Base-by-base conservation (phyloP, 2,113 vertebrate species). In the Paramormyrops kingsleyae region DNA sequence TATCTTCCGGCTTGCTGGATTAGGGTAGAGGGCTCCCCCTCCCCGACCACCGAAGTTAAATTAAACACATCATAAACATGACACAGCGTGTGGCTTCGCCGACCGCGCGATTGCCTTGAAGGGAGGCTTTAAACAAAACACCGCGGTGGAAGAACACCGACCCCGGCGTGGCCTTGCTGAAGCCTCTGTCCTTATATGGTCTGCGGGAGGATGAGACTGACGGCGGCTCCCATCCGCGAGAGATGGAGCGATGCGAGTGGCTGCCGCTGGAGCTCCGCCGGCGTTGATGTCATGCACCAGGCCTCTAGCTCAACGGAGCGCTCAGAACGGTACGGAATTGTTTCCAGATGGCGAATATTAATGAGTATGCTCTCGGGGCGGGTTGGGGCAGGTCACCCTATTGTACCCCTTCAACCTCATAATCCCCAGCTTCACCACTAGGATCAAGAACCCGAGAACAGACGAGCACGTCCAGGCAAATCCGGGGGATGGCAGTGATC, bases 321-420 rank as follows among this genome's bases (percentile, higher is more conserved):
- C 83, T 84, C 42, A n/a, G 42, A 31, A 70, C 83, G 9, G 42
- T 15, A 84, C 8, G 15, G 17, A 47, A 84, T 42, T 24, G 42
- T 46, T 84, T 84, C 83, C 83, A 84, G 83, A 84, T 84, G 83
- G 44, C 24, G 8, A 47, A 84, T 84, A 84, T 84, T 84, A 84
- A 84, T 47, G 39, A 84, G 83, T 24, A 47, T 21, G 21, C 21
- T n/a, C 21, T 84, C 3, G 21, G 83, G 39, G 83, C 5, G 39
- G 39, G 21, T 84, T 21, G 42, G 42, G 44, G 83, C 42, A 84
- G 39, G 83, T 84, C 74, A 80, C 17, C 39, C 83, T 47, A 84
- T 84, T 84, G 19, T 47, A 84, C 83, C 39, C 83, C 44, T 84
- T 84, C 83, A 44, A 42, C 9, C 21, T 42, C 83, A n/a, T 21